A percentile compares a stretch with the other conserved stretches of the same genome.
These are phyloP conservation scores for Eupithecia dodoneata DNA, from an alignment of 2,888 invertebrate genomes.

Conservation along the genomic window DNA sequence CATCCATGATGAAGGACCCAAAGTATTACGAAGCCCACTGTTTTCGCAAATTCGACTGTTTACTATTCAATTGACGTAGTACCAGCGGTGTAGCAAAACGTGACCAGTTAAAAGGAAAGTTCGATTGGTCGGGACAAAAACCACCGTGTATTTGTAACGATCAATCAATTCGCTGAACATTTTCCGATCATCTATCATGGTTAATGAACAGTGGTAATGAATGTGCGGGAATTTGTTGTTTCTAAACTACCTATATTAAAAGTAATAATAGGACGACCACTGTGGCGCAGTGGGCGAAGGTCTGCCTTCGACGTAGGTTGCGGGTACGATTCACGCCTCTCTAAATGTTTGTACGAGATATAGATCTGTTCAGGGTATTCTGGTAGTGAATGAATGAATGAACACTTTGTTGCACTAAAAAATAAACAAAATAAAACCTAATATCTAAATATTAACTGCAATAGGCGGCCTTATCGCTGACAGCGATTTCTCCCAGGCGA, in stretches of 20 bases:
- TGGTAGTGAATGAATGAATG: too few species aligned
- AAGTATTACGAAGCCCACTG: slow-evolving; percentile 9
- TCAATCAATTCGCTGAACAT: slow-evolving; percentile 32
- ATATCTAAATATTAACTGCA: too few species aligned
- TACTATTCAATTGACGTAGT: slow-evolving; percentile 42
- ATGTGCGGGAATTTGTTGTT: slow-evolving; percentile 11
- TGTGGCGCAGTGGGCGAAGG: too few species aligned
- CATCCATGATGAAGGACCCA: not conserved
- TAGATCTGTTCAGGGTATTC: too few species aligned
- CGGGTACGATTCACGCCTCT: too few species aligned
- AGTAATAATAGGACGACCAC: not conserved
- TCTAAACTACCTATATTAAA: slow-evolving; percentile 2
- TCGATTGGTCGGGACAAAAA: slow-evolving; percentile 37
- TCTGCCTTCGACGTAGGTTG: too few species aligned
- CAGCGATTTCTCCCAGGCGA: too few species aligned
- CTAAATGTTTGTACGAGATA: too few species aligned
- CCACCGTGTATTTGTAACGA: slow-evolving; percentile 24
- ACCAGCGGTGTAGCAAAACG: slow-evolving; percentile 42
- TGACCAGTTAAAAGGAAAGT: slow-evolving; percentile 41
- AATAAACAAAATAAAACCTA: too few species aligned
- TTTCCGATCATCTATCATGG: slow-evolving; percentile 27
- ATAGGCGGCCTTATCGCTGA: too few species aligned
- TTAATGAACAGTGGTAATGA: slow-evolving; percentile 24
- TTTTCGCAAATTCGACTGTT: slow-evolving; percentile 36
- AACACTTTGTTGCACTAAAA: too few species aligned